Evolutionary conservation across 1,140 invertebrate species (phyloP).

Genomic region (Marisa cornuarietis): DNA sequence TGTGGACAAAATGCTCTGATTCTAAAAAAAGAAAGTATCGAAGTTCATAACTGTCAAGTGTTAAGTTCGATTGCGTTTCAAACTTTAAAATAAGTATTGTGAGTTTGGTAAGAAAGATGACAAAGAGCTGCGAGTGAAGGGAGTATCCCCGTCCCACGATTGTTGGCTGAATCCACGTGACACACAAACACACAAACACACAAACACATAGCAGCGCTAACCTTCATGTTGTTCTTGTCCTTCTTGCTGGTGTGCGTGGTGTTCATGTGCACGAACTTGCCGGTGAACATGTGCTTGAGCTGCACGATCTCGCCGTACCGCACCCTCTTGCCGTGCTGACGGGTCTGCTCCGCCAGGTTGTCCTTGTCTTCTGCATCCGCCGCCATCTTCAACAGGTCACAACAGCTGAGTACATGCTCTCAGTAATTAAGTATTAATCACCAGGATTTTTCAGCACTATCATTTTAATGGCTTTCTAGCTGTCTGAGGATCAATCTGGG

Average conservation of each 20-base stretch:
- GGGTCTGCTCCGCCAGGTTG: slow-evolving; percentile 62
- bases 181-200: too few species aligned
- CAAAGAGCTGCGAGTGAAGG: too few species aligned
- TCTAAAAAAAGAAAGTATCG: too few species aligned
- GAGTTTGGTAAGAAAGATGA: too few species aligned
- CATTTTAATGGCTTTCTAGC: not conserved
- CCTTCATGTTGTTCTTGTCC: slow-evolving; percentile 67
- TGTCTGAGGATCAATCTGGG: not conserved
- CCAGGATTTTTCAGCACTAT: not conserved
- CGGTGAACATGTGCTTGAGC: slow-evolving; percentile 63
- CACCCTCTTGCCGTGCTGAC: slow-evolving; percentile 63
- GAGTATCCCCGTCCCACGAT: too few species aligned
- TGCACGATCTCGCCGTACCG: slow-evolving; percentile 65
- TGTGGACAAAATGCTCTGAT: too few species aligned
- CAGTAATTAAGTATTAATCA: not conserved
- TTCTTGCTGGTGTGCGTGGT: slow-evolving; percentile 66
- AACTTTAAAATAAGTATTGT: too few species aligned
- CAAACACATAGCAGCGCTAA: too few species aligned
- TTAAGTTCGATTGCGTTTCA: too few species aligned
- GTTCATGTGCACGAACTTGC: slow-evolving; percentile 65
- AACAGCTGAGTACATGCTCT: not conserved
- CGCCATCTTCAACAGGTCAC: slow-evolving; percentile 46
- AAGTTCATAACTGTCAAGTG: too few species aligned
- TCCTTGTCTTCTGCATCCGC: slow-evolving; percentile 64
- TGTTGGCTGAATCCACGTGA: too few species aligned